These are phyloP conservation scores for Proterorhinus semilunaris DNA, from an alignment of 2,113 vertebrate species.

Conservation along the genomic window DNA sequence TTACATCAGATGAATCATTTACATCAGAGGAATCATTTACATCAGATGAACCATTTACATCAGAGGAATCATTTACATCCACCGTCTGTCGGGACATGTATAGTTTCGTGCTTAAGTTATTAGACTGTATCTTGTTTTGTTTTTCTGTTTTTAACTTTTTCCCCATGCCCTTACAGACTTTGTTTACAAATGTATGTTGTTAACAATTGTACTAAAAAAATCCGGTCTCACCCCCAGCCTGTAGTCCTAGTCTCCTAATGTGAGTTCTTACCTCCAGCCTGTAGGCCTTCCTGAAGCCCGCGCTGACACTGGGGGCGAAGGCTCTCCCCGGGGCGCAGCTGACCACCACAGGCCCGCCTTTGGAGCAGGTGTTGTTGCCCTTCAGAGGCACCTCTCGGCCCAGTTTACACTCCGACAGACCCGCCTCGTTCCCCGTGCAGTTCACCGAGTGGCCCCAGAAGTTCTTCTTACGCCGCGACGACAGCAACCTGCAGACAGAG, in stretches of 20 bases:
- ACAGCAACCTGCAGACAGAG: slow-evolving; percentile 77
- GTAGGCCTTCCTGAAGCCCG: slow-evolving; percentile 90
- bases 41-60: too few relatives aligned
- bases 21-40: too few relatives aligned
- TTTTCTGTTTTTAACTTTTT: too few relatives aligned
- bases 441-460: slow-evolving; percentile 90
- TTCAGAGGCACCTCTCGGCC: slow-evolving; percentile 60
- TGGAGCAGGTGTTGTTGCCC: slow-evolving; percentile 80
- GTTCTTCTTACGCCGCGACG: slow-evolving; percentile 84
- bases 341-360: slow-evolving; percentile 87
- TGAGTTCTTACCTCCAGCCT: slow-evolving; percentile 82
- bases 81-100: too few relatives aligned
- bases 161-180: too few relatives aligned
- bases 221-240: not conserved
- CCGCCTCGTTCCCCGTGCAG: slow-evolving; percentile 87
- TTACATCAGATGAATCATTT: too few relatives aligned
- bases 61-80: too few relatives aligned
- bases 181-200: too few relatives aligned
- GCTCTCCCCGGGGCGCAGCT: slow-evolving; percentile 88
- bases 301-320: slow-evolving; percentile 83
- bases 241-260: not conserved
- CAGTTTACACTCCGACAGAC: slow-evolving; percentile 85
- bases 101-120: too few relatives aligned
- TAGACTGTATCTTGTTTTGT: too few relatives aligned
- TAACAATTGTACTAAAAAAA: too few relatives aligned